phyloP scores from a whole-genome alignment of 1,140 invertebrate species.

The Ganaspis sp. region DNA sequence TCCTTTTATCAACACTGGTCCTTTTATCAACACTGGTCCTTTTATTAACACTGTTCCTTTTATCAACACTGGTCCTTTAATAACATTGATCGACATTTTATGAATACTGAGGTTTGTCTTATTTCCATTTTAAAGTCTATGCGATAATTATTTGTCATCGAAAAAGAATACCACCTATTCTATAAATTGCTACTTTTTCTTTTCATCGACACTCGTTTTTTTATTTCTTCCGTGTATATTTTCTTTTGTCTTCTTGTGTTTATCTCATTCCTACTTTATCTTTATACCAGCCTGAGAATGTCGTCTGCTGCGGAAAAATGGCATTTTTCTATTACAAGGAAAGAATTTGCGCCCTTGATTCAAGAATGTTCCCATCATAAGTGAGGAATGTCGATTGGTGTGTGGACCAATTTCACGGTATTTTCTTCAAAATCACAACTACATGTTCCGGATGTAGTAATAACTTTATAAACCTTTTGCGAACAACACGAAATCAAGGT shows the following conservation, averaged over 20 bases:
- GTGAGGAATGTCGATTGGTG: not conserved
- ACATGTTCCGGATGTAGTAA: too few species aligned
- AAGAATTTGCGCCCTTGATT: not conserved
- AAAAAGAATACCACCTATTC: too few species aligned
- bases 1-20: too few species aligned
- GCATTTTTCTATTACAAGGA: conserved; percentile 40
- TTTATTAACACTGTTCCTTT: too few species aligned
- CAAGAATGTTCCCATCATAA: not conserved
- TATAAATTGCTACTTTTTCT: too few species aligned
- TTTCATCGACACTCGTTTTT: too few species aligned
- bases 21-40: too few species aligned
- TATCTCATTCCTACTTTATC: not conserved
- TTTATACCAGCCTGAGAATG: not conserved
- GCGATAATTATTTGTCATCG: too few species aligned
- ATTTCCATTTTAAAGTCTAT: too few species aligned
- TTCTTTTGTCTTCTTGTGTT: not conserved
- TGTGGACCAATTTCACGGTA: not conserved
- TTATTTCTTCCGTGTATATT: not conserved
- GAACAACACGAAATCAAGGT: not conserved
- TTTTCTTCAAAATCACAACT: not conserved
- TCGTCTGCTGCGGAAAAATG: not conserved
- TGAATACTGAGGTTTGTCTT: too few species aligned
- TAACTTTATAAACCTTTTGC: not conserved
- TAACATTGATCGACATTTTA: too few species aligned
- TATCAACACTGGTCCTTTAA: too few species aligned